Conservation (phyloP, 1,140 invertebrate genomes). For the Drosophila willistoni region DNA sequence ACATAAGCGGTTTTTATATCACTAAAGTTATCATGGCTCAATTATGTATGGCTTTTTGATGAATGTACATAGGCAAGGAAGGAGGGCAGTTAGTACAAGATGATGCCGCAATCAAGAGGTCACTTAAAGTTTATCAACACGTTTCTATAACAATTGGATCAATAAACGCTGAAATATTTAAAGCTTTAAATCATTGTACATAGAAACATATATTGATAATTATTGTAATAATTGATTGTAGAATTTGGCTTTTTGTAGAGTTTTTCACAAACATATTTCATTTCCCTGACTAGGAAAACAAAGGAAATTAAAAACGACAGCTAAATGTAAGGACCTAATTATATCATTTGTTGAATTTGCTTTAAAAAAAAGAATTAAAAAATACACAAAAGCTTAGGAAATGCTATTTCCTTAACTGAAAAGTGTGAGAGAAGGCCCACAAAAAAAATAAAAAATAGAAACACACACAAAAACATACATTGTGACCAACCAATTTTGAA, state of each 20-base stretch:
- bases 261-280: too few species aligned
- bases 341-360: too few species aligned
- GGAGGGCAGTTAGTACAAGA: too few species aligned
- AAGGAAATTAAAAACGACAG: too few species aligned
- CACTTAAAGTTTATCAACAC: neutral
- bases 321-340: too few species aligned
- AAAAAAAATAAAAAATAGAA: neutral
- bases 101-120: neutral
- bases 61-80: neutral
- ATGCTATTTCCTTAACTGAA: neutral
- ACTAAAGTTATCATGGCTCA: constrained; percentile 6
- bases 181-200: too few species aligned
- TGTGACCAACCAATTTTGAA: constrained; percentile 4
- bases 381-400: neutral
- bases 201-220: too few species aligned
- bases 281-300: too few species aligned
- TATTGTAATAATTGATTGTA: too few species aligned
- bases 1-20: constrained; percentile 13
- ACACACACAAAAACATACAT: neutral
- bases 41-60: constrained; percentile 1
- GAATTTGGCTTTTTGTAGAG: too few species aligned
- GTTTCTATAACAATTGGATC: neutral
- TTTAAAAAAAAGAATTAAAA: too few species aligned
- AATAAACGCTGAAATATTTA: too few species aligned
- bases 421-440: neutral